Conservation (phyloP, 2,888 invertebrate genomes). For the Drosophila birchii region DNA sequence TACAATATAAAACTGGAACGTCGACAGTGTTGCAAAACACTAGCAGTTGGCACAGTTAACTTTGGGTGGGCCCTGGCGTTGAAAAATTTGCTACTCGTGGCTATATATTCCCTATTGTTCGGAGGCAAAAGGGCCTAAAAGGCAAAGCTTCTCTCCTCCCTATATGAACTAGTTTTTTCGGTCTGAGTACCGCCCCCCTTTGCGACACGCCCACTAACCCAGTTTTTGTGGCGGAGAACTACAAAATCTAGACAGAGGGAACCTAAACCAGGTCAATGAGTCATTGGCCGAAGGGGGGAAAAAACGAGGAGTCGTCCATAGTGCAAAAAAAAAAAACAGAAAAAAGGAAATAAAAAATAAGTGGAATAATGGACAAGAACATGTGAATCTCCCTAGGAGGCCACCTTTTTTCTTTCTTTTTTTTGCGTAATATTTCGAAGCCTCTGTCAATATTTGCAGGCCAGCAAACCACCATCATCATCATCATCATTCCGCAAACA, state of each 20-base stretch:
- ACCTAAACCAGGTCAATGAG: constrained; percentile 73
- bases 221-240: constrained; percentile 27
- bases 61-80: constrained; percentile 12
- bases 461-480: constrained; percentile 34
- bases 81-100: constrained; percentile 16
- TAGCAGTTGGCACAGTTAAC: constrained; percentile 37
- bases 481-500: constrained; percentile 52
- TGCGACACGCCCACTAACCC: constrained; percentile 52
- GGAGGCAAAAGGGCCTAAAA: constrained; percentile 21
- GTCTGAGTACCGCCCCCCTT: constrained; percentile 14
- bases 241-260: constrained; percentile 32
- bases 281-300: constrained; percentile 66
- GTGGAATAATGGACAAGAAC: constrained; percentile 24
- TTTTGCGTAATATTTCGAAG: constrained; percentile 73
- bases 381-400: constrained; percentile 46
- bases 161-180: constrained; percentile 47
- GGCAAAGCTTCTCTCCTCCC: not conserved
- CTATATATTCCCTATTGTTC: constrained; percentile 34
- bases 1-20: constrained; percentile 19
- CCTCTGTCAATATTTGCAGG: constrained; percentile 76
- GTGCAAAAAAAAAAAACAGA: constrained; percentile 14
- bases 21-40: constrained; percentile 18
- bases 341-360: constrained; percentile 12
- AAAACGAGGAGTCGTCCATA: not conserved
- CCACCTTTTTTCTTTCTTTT: constrained; percentile 39